Evolutionary conservation across 2,113 vertebrate species (phyloP).

Genomic region (Hyperopisus bebe): DNA sequence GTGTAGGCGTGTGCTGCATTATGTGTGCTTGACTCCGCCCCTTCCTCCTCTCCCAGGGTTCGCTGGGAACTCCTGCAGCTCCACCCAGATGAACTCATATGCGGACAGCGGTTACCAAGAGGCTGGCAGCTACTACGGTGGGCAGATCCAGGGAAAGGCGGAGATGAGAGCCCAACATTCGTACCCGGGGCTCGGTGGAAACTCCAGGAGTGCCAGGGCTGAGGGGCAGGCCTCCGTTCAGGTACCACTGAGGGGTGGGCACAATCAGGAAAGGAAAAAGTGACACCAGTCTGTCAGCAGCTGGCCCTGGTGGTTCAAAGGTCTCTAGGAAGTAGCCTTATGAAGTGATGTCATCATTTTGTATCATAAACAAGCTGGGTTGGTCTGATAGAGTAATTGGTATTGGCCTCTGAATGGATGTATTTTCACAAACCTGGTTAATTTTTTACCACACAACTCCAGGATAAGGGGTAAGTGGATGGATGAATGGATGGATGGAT

Average conservation of each 20-base stretch:
- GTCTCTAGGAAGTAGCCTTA: neutral
- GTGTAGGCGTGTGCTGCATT: neutral
- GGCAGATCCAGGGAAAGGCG: slow-evolving; percentile 67
- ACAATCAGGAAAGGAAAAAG: neutral
- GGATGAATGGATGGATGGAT: neutral
- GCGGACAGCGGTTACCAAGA: slow-evolving; percentile 97
- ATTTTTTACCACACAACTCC: neutral
- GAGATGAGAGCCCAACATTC: slow-evolving; percentile 69
- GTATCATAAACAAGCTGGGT: neutral
- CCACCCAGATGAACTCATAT: slow-evolving; percentile 94
- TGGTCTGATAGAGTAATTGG: neutral
- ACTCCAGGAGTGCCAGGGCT: slow-evolving; percentile 73
- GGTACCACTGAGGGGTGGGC: slow-evolving; percentile 55
- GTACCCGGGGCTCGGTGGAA: slow-evolving; percentile 59
- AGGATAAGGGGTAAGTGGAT: neutral
- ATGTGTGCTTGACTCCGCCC: neutral
- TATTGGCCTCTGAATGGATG: neutral
- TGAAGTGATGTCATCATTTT: neutral
- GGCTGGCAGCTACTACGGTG: slow-evolving; percentile 89
- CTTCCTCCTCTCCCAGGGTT: slow-evolving; percentile 66
- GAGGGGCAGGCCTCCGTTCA: slow-evolving; percentile 86
- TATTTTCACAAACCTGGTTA: neutral
- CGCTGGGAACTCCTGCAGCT: slow-evolving; percentile 83
- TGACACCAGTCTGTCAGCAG: neutral
- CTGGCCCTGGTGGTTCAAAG: neutral